Percentiles rank a stretch among this genome's conserved stretches.
phyloP scores from a whole-genome alignment of 2,797 vertebrate species.

The Linurgus olivaceus region DNA sequence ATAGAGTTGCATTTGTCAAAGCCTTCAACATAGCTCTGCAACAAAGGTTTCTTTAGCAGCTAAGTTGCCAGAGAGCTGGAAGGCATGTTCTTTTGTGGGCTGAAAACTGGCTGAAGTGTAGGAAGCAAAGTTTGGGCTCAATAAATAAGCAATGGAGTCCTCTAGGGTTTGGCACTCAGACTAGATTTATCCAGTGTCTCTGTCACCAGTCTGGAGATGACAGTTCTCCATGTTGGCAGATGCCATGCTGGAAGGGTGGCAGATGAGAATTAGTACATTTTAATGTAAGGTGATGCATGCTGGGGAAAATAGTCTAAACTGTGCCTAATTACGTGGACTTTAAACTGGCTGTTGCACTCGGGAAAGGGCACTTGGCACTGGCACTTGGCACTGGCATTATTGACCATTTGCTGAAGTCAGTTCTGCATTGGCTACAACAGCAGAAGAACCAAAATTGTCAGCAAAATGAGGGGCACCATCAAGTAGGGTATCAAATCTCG shows the following conservation, averaged over 20 bases:
- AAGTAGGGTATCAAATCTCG: background rate
- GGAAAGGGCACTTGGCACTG: background rate
- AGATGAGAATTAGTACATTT: background rate
- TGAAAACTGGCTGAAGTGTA: background rate
- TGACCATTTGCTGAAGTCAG: background rate
- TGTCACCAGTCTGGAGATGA: background rate
- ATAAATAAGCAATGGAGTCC: background rate
- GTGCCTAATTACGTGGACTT: background rate
- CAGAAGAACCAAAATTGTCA: background rate
- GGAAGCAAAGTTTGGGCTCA: background rate
- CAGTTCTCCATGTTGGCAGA: background rate
- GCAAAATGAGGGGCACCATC: background rate
- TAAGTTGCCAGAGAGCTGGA: background rate
- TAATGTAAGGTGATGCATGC: background rate
- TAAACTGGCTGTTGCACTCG: background rate
- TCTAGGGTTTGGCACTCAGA: background rate
- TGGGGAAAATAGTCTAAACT: background rate
- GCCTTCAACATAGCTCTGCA: background rate
- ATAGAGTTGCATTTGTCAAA: background rate
- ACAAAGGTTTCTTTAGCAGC: background rate
- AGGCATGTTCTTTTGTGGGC: background rate
- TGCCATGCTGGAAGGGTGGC: background rate
- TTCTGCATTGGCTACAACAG: background rate
- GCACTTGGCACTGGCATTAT: background rate
- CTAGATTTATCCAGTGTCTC: background rate